Base-by-base conservation (phyloP, 2,113 vertebrate species). In the Hemibagrus wyckioides region DNA sequence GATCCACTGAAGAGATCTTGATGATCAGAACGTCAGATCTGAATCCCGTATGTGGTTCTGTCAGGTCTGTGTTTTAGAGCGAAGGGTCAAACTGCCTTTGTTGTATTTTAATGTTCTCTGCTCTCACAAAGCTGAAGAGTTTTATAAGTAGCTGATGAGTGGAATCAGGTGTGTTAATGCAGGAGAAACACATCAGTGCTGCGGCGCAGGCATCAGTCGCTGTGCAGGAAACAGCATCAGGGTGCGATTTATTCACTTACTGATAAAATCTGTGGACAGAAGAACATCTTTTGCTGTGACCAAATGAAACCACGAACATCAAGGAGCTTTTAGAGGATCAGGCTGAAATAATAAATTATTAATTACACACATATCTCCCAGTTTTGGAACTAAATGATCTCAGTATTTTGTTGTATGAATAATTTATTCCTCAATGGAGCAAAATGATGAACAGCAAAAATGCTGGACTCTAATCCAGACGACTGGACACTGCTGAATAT, bases 351-450 rank as follows among this genome's bases (percentile, higher is more conserved):
- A 56, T 80, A 6, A 33, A 80, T 80, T 56, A 80, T 80, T 54
- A 57, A 57, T 57, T 6, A 23, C 52, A 14, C 52, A 39, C 50
- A 39, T 23, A 80, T 57, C 39, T 57, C 52, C 36, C 79, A 80
- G 36, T 25, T 52, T 57, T 13, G 21, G 10, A 80, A 33, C 30
- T 80, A 57, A 56, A 80, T 23, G 50, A 36, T 54, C n/a, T 36
- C 8, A 14, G 15, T 57, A 21, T 33, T 57, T 80, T 80, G 79
- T 80, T 80, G 77, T 80, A 57, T 80, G 33, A 80, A 80, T 80
- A 39, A 80, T 80, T 80, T 80, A 80, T 80, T 57, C 19, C 77
- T 80, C n/a, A 23, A 30, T 80, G 33, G 33, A 57, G 52, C 33
- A 39, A 36, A 80, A 25, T 57, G 77, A 80, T 39, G 77, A 56